Evolutionary conservation across 2,113 vertebrate species (phyloP).

Genomic region (Ptychochromis oligacanthus): DNA sequence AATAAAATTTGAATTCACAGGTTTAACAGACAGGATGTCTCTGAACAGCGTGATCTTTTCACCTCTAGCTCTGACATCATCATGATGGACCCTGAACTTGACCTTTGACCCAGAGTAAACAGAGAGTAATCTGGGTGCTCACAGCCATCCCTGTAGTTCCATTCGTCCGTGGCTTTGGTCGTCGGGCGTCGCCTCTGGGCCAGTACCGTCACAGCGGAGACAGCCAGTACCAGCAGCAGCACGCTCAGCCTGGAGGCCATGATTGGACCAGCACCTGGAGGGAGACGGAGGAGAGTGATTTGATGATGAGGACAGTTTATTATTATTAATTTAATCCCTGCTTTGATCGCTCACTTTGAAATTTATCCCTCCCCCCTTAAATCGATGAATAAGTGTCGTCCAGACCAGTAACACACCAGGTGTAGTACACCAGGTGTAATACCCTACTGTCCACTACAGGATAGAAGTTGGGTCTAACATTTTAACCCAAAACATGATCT

Average conservation of each 20-base stretch:
- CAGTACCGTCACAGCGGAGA: slow-evolving; percentile 48
- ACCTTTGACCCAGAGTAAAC: slow-evolving; percentile 47
- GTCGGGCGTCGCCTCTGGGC: slow-evolving; percentile 69
- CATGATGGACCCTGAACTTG: slow-evolving; percentile 28
- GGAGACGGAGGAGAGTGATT: background rate
- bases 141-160: slow-evolving; percentile 84
- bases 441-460: background rate
- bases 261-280: slow-evolving; percentile 39
- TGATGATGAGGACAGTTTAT: background rate
- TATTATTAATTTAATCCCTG: background rate
- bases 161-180: slow-evolving; percentile 56
- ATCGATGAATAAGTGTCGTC: background rate
- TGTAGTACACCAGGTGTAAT: too few species aligned
- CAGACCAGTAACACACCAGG: too few species aligned
- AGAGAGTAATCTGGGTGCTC: slow-evolving; percentile 60
- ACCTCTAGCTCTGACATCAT: slow-evolving; percentile 39
- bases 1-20: background rate
- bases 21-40: background rate
- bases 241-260: slow-evolving; percentile 73
- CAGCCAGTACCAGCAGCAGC: slow-evolving; percentile 68
- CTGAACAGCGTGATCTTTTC: slow-evolving; percentile 8
- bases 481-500: background rate
- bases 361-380: background rate
- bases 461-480: background rate
- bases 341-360: accelerated